Percentiles rank a stretch among this genome's conserved stretches.
phyloP scores from a whole-genome alignment of 2,113 vertebrate species.

The Siphamia tubifer region DNA sequence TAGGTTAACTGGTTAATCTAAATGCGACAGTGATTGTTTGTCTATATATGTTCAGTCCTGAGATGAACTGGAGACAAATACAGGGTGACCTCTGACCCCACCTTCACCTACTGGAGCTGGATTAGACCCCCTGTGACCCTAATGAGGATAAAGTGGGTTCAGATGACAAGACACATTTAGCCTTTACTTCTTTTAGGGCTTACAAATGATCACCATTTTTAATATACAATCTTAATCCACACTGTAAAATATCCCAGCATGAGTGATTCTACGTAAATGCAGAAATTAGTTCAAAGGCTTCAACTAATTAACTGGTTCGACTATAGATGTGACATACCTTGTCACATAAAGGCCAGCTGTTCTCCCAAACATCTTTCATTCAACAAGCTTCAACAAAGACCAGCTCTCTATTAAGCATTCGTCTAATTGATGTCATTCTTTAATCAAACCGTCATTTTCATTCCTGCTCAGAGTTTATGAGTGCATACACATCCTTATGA shows the following conservation, averaged over 20 bases:
- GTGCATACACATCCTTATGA: background rate
- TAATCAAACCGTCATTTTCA: slow-evolving; percentile 18
- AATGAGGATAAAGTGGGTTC: too few relatives aligned
- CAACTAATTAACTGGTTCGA: slow-evolving; percentile 9
- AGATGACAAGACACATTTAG: too few relatives aligned
- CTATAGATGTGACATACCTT: background rate
- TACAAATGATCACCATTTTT: too few relatives aligned
- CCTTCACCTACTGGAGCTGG: too few relatives aligned
- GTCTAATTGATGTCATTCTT: slow-evolving; percentile 28
- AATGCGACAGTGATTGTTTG: too few relatives aligned
- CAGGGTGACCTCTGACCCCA: too few relatives aligned
- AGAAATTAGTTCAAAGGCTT: slow-evolving; percentile 18
- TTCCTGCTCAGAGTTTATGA: background rate
- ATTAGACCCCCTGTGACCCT: too few relatives aligned
- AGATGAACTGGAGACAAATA: too few relatives aligned
- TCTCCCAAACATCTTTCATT: background rate
- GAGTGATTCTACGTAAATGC: slow-evolving; percentile 20
- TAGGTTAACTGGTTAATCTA: too few relatives aligned
- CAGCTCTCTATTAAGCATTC: slow-evolving; percentile 8
- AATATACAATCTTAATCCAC: too few relatives aligned
- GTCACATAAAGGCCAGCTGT: background rate
- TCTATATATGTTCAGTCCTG: too few relatives aligned
- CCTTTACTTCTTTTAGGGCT: too few relatives aligned
- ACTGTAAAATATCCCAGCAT: background rate
- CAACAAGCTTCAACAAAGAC: slow-evolving; percentile 21